phyloP scores from a whole-genome alignment of 2,113 vertebrate genomes.

The Colinus virginianus region DNA sequence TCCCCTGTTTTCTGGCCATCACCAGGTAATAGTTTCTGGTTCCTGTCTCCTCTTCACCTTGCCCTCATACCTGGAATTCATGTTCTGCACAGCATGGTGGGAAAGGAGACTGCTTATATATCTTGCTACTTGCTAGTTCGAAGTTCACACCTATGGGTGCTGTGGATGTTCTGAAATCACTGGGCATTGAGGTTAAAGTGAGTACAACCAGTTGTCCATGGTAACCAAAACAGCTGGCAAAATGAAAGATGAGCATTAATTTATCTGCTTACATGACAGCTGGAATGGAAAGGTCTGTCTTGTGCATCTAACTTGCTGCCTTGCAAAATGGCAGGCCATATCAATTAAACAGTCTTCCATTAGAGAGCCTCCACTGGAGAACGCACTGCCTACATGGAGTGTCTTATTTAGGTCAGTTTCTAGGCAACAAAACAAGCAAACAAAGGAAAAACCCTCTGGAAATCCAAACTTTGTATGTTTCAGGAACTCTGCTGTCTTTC shows the following conservation, averaged over 20 bases:
- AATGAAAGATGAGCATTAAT: neutral
- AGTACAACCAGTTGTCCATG: neutral
- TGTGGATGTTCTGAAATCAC: neutral
- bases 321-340: neutral
- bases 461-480: constrained; percentile 44
- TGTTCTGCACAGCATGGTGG: neutral
- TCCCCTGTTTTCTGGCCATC: neutral
- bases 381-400: constrained; percentile 11
- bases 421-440: constrained; percentile 65
- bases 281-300: neutral
- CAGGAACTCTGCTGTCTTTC: neutral
- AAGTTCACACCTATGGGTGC: neutral
- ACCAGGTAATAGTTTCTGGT: neutral
- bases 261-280: neutral
- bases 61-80: neutral
- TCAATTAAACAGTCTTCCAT: neutral
- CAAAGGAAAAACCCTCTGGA: constrained; percentile 13
- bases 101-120: neutral
- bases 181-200: neutral
- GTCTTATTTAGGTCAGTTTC: constrained; percentile 39
- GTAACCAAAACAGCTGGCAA: neutral
- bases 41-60: neutral
- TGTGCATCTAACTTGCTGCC: neutral
- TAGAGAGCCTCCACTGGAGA: neutral
- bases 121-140: neutral